Conservation (phyloP, 2,113 vertebrate genomes). For the Rhinolophus sinicus region DNA sequence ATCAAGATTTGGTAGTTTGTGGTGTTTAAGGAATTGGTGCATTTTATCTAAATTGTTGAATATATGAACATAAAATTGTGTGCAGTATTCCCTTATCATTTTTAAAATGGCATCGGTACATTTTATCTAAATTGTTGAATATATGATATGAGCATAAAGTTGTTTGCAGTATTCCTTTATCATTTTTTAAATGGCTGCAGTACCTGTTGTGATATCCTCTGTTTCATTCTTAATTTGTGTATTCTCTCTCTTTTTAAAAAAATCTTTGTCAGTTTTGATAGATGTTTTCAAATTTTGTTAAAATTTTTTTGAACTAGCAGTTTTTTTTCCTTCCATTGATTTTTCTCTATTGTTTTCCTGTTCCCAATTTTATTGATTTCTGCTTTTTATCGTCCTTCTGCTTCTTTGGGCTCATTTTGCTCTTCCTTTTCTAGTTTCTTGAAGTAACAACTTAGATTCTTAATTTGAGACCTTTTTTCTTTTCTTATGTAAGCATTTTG, state of each 20-base stretch:
- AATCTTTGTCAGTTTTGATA: not conserved
- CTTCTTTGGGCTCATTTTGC: not conserved
- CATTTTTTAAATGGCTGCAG: not conserved
- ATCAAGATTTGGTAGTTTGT: conserved; percentile 1
- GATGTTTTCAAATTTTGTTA: not conserved
- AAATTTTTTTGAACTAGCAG: not conserved
- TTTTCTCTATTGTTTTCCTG: not conserved
- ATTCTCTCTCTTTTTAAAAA: not conserved
- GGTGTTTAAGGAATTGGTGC: not conserved
- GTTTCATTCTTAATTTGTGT: not conserved
- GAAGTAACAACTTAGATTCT: not conserved
- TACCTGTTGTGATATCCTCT: not conserved
- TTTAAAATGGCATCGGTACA: not conserved
- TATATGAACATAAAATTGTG: not conserved
- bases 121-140: not conserved
- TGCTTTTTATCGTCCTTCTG: not conserved
- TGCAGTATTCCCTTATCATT: not conserved
- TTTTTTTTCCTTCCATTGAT: not conserved
- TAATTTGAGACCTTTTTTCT: not conserved
- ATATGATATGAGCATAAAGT: not conserved
- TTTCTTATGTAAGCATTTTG: not conserved
- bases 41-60: not conserved
- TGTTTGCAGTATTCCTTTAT: not conserved
- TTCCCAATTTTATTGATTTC: not conserved
- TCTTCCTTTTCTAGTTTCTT: not conserved